Evolutionary conservation across 2,113 vertebrate species (phyloP).

Genomic region (Excalfactoria chinensis): DNA sequence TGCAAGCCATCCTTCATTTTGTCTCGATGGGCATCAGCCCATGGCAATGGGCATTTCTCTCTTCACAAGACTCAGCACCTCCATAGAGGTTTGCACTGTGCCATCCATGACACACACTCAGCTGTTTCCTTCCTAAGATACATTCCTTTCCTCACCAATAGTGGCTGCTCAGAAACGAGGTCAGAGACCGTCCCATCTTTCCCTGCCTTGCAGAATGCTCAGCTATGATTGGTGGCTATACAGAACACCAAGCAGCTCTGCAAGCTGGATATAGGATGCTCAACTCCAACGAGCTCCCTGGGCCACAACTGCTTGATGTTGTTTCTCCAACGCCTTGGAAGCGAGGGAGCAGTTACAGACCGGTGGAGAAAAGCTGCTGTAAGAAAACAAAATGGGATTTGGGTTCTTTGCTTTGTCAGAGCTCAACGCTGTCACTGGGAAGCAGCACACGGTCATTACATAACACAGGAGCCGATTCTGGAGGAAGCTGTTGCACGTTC

Average conservation of each 20-base stretch:
- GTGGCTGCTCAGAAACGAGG: not conserved
- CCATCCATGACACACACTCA: not conserved
- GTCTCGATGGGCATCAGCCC: not conserved
- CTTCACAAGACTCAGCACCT: not conserved
- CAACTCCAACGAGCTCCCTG: not conserved
- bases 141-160: not conserved
- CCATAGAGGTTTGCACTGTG: not conserved
- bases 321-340: not conserved
- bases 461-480: not conserved
- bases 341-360: not conserved
- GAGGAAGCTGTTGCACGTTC: rapidly evolving
- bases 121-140: not conserved
- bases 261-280: not conserved
- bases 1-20: not conserved
- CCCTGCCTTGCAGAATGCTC: not conserved
- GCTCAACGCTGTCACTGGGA: not conserved
- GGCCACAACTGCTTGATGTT: not conserved
- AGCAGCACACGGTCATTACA: not conserved
- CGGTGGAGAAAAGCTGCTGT: not conserved
- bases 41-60: not conserved
- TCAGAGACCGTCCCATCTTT: not conserved
- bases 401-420: not conserved
- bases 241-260: not conserved
- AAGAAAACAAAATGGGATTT: not conserved
- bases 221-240: not conserved